phyloP scores from a whole-genome alignment of 1,140 invertebrate species.

The Ooceraea biroi region DNA sequence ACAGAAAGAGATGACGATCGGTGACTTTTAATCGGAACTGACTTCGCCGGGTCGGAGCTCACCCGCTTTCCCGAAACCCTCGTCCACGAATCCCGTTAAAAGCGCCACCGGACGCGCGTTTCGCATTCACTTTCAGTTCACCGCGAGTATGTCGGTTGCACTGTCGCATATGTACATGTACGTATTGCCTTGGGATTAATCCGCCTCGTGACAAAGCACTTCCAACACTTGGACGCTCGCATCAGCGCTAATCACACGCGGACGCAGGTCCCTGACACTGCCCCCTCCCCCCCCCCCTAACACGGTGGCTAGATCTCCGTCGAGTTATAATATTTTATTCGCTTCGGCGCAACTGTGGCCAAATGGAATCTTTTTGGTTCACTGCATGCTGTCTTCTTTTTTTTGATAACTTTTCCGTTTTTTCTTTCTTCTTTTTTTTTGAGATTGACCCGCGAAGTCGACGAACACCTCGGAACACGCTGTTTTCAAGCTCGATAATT shows the following conservation, averaged over 20 bases:
- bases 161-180: neutral
- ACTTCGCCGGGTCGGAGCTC: constrained; percentile 27
- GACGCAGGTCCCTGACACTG: neutral
- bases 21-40: constrained; percentile 13
- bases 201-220: neutral
- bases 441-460: neutral
- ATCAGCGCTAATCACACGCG: neutral
- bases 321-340: constrained; percentile 18
- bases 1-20: constrained; percentile 14
- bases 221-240: neutral
- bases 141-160: too few relatives aligned
- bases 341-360: neutral
- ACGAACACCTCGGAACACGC: neutral
- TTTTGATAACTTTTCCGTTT: neutral
- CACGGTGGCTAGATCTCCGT: neutral
- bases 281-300: neutral
- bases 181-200: constrained; percentile 7
- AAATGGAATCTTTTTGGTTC: constrained; percentile 1
- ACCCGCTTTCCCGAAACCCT: constrained; percentile 14
- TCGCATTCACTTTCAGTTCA: constrained; percentile 52
- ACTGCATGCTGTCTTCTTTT: constrained; percentile 21
- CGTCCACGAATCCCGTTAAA: neutral
- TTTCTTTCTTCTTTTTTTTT: neutral
- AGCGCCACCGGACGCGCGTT: neutral
- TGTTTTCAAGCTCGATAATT: constrained; percentile 14